Evolutionary conservation across 2,797 vertebrate genomes (phyloP).

Genomic region (Salarias fasciatus): DNA sequence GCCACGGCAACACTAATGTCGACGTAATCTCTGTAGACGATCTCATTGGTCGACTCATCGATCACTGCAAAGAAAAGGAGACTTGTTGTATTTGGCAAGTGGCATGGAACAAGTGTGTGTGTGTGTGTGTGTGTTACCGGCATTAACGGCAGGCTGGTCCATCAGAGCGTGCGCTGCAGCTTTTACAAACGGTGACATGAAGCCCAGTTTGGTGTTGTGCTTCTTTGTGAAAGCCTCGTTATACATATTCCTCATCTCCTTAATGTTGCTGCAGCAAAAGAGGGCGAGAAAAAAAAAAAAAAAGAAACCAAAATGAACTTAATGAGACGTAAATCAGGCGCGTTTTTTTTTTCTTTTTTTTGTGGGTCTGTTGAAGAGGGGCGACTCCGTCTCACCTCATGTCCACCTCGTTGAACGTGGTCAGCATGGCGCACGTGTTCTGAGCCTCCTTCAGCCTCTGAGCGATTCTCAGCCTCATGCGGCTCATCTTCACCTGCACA

Average conservation of each 20-base stretch:
- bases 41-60: slow-evolving; percentile 94
- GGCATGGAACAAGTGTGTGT: no score
- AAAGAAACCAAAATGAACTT: background rate
- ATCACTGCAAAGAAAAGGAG: slow-evolving; percentile 82
- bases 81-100: background rate
- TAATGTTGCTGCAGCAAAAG: slow-evolving; percentile 86
- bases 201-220: slow-evolving; percentile 91
- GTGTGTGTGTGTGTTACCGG: slow-evolving; percentile 74
- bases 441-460: slow-evolving; percentile 96
- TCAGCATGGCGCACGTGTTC: slow-evolving; percentile 95
- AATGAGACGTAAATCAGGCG: no score
- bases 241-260: slow-evolving; percentile 88
- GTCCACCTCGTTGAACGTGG: slow-evolving; percentile 96
- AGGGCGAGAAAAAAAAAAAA: no score
- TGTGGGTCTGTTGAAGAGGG: no score
- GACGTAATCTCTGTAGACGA: slow-evolving; percentile 95
- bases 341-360: no score
- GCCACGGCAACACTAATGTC: slow-evolving; percentile 96
- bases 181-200: slow-evolving; percentile 97
- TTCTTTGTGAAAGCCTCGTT: slow-evolving; percentile 89
- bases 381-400: slow-evolving; percentile 86
- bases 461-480: slow-evolving; percentile 94
- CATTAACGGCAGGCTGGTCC: slow-evolving; percentile 93
- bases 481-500: slow-evolving; percentile 93
- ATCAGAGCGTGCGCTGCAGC: slow-evolving; percentile 90